A percentile compares a stretch with the other conserved stretches of the same genome.
Evolutionary conservation across 2,113 vertebrate genomes (phyloP).

Genomic region (Entelurus aequoreus): DNA sequence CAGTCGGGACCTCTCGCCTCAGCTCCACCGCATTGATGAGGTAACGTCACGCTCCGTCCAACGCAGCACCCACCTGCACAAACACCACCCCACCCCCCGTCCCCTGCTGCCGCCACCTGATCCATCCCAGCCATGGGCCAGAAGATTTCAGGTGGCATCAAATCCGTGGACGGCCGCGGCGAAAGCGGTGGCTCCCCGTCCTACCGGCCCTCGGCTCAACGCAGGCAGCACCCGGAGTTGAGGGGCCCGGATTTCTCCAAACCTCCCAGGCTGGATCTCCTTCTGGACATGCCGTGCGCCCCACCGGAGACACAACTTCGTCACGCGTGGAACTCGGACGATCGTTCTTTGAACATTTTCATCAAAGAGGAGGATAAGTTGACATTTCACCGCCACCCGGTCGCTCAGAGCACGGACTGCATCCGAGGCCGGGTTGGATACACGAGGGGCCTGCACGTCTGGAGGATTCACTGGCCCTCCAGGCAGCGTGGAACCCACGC

Average conservation of each 20-base stretch:
- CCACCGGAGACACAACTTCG: conserved; percentile 79
- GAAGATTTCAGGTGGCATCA: conserved; percentile 95
- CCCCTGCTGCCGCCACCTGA: conserved; percentile 23
- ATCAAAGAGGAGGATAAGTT: conserved; percentile 94
- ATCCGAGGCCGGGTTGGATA: conserved; percentile 91
- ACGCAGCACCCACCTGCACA: conserved; percentile 47
- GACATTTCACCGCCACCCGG: conserved; percentile 93
- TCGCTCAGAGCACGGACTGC: conserved; percentile 94
- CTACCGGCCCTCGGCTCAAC: conserved; percentile 71
- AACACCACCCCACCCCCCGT: conserved; percentile 13
- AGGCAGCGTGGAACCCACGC: conserved; percentile 92
- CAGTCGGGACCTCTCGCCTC: conserved; percentile 21
- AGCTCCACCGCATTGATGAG: conserved; percentile 77
- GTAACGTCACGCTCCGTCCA: conserved; percentile 75
- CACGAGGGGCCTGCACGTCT: conserved; percentile 89
- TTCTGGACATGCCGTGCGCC: conserved; percentile 90
- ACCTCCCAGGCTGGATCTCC: conserved; percentile 85
- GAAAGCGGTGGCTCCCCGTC: conserved; percentile 76
- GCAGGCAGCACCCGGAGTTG: conserved; percentile 80
- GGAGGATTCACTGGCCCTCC: conserved; percentile 89
- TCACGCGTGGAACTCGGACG: conserved; percentile 93
- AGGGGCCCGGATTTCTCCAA: conserved; percentile 84
- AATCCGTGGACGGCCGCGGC: conserved; percentile 86
- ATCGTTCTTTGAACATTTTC: conserved; percentile 95
- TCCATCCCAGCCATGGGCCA: conserved; percentile 85